Evolutionary conservation across 1,140 invertebrate genomes (phyloP).

Genomic region (Drosophila trapezifrons): DNA sequence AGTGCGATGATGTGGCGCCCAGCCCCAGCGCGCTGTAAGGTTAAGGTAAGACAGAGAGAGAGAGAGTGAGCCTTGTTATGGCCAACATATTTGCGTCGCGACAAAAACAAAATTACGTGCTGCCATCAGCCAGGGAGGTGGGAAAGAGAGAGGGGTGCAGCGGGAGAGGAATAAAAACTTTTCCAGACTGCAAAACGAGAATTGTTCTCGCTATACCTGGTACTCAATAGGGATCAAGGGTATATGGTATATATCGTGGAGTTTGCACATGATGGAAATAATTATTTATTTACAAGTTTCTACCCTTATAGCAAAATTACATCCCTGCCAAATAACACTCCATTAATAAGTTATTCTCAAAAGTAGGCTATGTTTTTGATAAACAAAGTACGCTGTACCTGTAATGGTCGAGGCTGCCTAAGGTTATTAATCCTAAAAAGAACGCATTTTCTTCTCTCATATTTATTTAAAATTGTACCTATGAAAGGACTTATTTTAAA

Average conservation of each 20-base stretch:
- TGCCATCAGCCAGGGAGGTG: conserved; percentile 23
- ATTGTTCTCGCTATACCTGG: conserved; percentile 31
- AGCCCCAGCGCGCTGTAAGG: conserved; percentile 54
- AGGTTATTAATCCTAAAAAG: too few species aligned
- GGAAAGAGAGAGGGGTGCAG: not conserved
- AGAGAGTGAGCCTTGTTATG: conserved; percentile 41
- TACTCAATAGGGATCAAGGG: not conserved
- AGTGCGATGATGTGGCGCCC: conserved; percentile 78
- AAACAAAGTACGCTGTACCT: too few species aligned
- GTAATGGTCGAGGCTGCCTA: too few species aligned
- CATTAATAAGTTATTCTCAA: not conserved
- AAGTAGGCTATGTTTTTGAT: too few species aligned
- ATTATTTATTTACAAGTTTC: not conserved
- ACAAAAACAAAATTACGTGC: conserved; percentile 81
- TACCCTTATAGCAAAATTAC: not conserved
- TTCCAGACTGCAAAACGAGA: conserved; percentile 62
- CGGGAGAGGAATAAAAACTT: conserved; percentile 66
- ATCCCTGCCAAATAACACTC: too few species aligned
- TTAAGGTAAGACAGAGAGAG: conserved; percentile 47
- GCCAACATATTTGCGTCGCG: conserved; percentile 79
- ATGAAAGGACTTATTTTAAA: too few species aligned
- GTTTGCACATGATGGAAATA: too few species aligned
- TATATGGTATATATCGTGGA: not conserved
- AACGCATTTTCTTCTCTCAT: too few species aligned
- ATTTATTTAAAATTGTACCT: too few species aligned